Conservation (phyloP, 2,888 invertebrate genomes). For the Ormyrus labotus region DNA sequence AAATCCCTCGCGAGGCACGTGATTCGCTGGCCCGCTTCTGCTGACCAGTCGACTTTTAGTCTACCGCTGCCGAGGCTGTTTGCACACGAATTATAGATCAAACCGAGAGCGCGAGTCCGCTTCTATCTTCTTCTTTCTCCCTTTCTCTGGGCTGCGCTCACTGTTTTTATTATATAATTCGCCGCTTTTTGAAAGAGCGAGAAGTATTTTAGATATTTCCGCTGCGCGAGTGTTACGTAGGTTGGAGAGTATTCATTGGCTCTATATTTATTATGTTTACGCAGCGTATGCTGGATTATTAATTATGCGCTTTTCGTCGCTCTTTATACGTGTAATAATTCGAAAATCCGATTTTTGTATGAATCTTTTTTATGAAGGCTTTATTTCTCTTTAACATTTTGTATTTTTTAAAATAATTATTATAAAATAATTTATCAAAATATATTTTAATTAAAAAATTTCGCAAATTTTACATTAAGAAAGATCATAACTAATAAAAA, state of each 20-base stretch:
- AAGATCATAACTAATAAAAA: no score
- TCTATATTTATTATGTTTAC: neutral
- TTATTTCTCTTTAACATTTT: no score
- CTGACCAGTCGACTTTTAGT: slow-evolving; percentile 34
- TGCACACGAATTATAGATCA: slow-evolving; percentile 53
- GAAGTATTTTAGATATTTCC: slow-evolving; percentile 7
- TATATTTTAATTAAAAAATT: no score
- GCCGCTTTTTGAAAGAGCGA: neutral
- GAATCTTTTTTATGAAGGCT: no score
- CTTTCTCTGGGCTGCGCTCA: neutral
- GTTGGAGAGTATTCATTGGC: neutral
- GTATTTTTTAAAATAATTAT: no score
- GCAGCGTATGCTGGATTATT: neutral
- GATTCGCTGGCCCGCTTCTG: slow-evolving; percentile 6
- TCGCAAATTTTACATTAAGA: no score
- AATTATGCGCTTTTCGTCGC: neutral
- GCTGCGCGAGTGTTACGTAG: neutral
- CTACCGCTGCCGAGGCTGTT: slow-evolving; percentile 48
- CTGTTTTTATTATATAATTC: neutral
- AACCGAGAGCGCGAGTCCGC: slow-evolving; percentile 34
- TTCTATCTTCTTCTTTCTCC: neutral
- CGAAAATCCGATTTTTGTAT: no score
- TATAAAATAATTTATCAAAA: no score
- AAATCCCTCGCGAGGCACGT: slow-evolving; percentile 5
- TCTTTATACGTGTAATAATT: no score